Percentiles rank a stretch among this genome's conserved stretches.
phyloP scores from a whole-genome alignment of 2,888 invertebrate genomes.

The Chrysolina oricalcia region DNA sequence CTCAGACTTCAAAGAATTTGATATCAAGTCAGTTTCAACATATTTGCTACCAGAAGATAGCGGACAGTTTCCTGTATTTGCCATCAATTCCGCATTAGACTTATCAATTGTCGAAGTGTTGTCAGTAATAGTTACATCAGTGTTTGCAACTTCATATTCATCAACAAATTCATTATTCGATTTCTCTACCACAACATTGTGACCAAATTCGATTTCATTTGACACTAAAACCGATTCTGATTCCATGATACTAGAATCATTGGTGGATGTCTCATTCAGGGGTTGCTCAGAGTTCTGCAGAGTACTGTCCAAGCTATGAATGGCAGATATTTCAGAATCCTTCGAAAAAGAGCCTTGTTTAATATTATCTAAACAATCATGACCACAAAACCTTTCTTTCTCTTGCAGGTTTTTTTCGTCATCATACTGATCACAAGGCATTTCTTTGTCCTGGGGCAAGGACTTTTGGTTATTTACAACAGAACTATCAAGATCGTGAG shows the following conservation, averaged over 20 bases:
- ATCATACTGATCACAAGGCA: not conserved
- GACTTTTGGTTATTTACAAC: not conserved
- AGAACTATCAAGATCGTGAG: not conserved
- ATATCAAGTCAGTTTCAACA: not conserved
- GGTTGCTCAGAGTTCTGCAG: not conserved
- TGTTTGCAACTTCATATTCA: not conserved
- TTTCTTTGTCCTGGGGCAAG: not conserved
- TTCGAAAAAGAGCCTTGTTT: not conserved
- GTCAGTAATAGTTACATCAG: not conserved
- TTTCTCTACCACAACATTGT: not conserved
- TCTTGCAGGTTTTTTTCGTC: not conserved
- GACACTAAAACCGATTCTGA: not conserved
- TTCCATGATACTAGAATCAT: not conserved
- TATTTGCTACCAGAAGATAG: not conserved
- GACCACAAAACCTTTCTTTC: not conserved
- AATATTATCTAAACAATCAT: not conserved
- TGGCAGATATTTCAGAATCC: not conserved
- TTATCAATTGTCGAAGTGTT: not conserved
- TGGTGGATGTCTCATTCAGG: not conserved
- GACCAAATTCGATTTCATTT: not conserved
- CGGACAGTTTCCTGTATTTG: too few relatives aligned
- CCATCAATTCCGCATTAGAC: not conserved
- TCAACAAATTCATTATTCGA: not conserved
- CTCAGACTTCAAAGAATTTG: slow-evolving; percentile 13
- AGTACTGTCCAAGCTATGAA: not conserved